A percentile compares a stretch with the other conserved stretches of the same genome.
phyloP scores from a whole-genome alignment of 37 sponge, comb jelly and placozoan genomes.

The Geodia barretti region DNA sequence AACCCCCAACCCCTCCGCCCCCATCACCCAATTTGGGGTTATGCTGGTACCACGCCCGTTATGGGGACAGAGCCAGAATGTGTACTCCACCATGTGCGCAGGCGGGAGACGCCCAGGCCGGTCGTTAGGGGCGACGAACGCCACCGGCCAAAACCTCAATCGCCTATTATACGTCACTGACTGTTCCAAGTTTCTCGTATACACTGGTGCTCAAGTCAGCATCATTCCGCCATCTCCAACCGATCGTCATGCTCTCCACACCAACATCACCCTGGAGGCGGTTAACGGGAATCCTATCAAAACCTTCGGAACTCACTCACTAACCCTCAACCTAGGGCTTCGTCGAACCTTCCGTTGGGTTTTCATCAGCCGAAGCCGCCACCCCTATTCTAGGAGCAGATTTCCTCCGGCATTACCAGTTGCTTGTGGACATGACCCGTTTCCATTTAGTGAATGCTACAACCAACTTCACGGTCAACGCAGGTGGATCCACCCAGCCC shows the following conservation, averaged over 20 bases:
- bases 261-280: conserved; percentile 3
- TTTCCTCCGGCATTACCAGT: conserved; percentile 67
- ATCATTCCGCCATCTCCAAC: conserved; percentile 42
- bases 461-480: no score
- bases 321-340: conserved; percentile 45
- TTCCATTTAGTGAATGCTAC: no score
- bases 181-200: conserved; percentile 24
- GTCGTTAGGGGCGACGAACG: conserved; percentile 47
- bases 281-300: conserved; percentile 16
- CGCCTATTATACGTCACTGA: conserved; percentile 50
- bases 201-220: no score
- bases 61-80: conserved; percentile 41
- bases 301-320: conserved; percentile 13
- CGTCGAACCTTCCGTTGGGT: conserved; percentile 44
- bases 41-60: conserved; percentile 50
- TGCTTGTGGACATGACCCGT: no score
- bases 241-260: neutral
- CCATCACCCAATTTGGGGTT: no score
- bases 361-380: conserved; percentile 40
- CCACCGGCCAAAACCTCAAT: conserved; percentile 49
- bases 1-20: neutral
- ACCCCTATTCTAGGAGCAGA: conserved; percentile 48
- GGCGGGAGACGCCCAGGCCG: conserved; percentile 57
- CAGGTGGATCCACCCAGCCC: no score
- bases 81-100: conserved; percentile 36